Evolutionary conservation across 2,888 invertebrate species (phyloP).

Genomic region (Tinea pellionella): DNA sequence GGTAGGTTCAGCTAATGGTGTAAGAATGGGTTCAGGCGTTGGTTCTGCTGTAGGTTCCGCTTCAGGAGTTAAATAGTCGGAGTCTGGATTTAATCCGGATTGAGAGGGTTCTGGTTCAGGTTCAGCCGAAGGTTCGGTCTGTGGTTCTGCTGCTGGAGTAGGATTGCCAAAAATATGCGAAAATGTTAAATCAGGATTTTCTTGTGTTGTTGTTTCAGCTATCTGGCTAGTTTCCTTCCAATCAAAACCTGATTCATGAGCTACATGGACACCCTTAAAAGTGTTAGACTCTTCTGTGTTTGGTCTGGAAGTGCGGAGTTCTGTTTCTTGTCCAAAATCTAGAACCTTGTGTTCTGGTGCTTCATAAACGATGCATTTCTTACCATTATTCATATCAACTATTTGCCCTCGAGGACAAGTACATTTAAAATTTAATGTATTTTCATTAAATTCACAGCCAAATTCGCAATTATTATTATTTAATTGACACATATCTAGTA

Average conservation of each 20-base stretch:
- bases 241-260: slow-evolving; percentile 31
- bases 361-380: slow-evolving; percentile 45
- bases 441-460: slow-evolving; percentile 74
- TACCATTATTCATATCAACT: slow-evolving; percentile 43
- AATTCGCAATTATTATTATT: slow-evolving; percentile 75
- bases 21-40: slow-evolving; percentile 29
- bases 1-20: slow-evolving; percentile 25
- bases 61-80: neutral
- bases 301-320: slow-evolving; percentile 27
- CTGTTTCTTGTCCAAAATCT: slow-evolving; percentile 14
- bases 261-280: neutral
- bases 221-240: slow-evolving; percentile 41
- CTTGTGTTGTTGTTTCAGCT: slow-evolving; percentile 33
- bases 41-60: slow-evolving; percentile 18
- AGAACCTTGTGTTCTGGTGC: slow-evolving; percentile 21
- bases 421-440: slow-evolving; percentile 72
- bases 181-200: slow-evolving; percentile 30
- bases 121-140: slow-evolving; percentile 26
- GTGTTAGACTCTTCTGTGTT: slow-evolving; percentile 29
- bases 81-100: slow-evolving; percentile 17
- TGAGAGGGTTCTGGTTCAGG: slow-evolving; percentile 27
- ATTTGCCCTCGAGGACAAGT: slow-evolving; percentile 70
- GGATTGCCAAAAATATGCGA: slow-evolving; percentile 41
- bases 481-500: slow-evolving; percentile 75
- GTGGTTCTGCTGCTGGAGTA: neutral